Conservation (phyloP, 2,797 vertebrate genomes). For the Manis crassicaudata region DNA sequence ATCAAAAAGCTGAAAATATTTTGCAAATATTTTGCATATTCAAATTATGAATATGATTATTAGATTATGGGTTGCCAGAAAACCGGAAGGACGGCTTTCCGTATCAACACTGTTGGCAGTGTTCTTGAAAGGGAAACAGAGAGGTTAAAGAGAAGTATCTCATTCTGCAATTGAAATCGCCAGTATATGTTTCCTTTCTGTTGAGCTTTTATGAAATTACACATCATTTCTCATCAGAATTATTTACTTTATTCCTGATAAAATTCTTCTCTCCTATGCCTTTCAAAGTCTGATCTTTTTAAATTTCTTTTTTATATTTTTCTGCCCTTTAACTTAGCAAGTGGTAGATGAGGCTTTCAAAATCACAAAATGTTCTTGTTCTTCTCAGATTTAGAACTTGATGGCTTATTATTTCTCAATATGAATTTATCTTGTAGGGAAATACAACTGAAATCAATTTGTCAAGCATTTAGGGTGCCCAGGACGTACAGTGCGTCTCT, state of each 20-base stretch:
- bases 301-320: not conserved
- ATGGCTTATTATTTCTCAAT: not conserved
- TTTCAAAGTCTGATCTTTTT: not conserved
- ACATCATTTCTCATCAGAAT: not conserved
- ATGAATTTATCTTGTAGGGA: not conserved
- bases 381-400: not conserved
- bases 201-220: not conserved
- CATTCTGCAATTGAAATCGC: not conserved
- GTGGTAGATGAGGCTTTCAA: constrained; percentile 4
- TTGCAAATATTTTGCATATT: not conserved
- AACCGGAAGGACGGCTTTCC: not conserved
- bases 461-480: not conserved
- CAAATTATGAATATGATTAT: not conserved
- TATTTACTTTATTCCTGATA: not conserved
- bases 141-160: not conserved
- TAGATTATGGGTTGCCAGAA: not conserved
- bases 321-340: constrained; percentile 3
- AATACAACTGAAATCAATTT: not conserved
- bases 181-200: not conserved
- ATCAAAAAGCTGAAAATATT: not conserved
- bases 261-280: not conserved
- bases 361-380: not conserved
- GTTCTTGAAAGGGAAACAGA: not conserved
- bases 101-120: not conserved
- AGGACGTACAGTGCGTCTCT: not conserved